These are phyloP conservation scores for Fundulus diaphanus DNA, from an alignment of 2,797 vertebrate species.

Conservation along the genomic window DNA sequence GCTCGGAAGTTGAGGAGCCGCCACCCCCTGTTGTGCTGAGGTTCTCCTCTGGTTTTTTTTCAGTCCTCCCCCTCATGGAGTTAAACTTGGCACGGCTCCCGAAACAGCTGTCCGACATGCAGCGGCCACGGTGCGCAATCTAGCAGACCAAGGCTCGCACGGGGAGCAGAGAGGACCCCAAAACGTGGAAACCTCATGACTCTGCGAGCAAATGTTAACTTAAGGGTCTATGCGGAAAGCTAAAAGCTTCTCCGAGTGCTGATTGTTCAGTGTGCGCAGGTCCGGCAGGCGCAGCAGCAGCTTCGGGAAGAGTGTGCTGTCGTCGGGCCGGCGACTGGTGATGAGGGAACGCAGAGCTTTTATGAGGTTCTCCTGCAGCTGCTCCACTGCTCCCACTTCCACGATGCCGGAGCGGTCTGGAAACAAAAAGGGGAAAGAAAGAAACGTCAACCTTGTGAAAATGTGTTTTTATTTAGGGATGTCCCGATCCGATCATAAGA, in stretches of 20 bases:
- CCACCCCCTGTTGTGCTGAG: conserved; percentile 36
- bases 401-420: conserved; percentile 82
- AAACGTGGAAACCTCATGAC: conserved; percentile 30
- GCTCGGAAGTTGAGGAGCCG: conserved; percentile 48
- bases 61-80: conserved; percentile 23
- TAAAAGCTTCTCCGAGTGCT: conserved; percentile 85
- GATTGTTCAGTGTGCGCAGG: conserved; percentile 84
- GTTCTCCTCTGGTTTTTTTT: conserved; percentile 27
- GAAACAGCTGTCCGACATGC: conserved; percentile 55
- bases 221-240: conserved; percentile 84
- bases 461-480: background rate
- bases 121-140: conserved; percentile 48
- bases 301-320: conserved; percentile 81
- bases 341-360: conserved; percentile 79
- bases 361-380: conserved; percentile 84
- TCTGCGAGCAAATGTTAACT: conserved; percentile 25
- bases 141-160: conserved; percentile 32
- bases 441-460: conserved; percentile 21
- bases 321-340: conserved; percentile 74
- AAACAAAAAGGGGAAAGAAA: background rate
- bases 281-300: conserved; percentile 84
- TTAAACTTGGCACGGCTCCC: conserved; percentile 46
- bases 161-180: conserved; percentile 42
- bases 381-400: conserved; percentile 80
- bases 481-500: background rate